Base-by-base conservation (phyloP, 2,888 invertebrate species). In the Elegia similella region DNA sequence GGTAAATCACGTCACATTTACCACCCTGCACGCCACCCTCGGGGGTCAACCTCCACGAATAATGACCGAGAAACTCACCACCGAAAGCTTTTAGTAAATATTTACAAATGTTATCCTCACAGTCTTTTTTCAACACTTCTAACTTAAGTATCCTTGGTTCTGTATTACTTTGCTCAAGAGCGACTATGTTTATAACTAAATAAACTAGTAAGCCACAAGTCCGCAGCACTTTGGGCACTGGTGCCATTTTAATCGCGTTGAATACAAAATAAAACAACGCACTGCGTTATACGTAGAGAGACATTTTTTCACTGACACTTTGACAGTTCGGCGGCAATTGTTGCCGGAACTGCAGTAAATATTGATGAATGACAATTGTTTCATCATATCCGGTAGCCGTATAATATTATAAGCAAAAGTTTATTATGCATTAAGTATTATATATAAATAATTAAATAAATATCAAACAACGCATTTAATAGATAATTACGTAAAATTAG, bases 271-370 rank as follows among this genome's bases (percentile, higher is more conserved):
- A 78, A 82, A 82, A 82, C 73, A 73, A 72, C 63, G 66, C 68
- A 65, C 65, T 64, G 59, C 65, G 57, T 62, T 73, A 76, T 62
- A 76, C 13, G n/a, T 42, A 55, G 12, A 12, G 64, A 80, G 84
- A 87, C 88, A 88, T 89, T 70, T 84, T 87, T 80, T 73, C 68
- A 44, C 13, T 38, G 44, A 84, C 88, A 86, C 76, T 80, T 78
- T 87, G 86, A 86, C 88, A 86, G 76, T 80, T 78, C 77, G 80
- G 85, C 86, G 84, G 85, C 78, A 83, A 83, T 82, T 81, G 82
- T 78, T 83, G 78, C 80, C 86, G 87, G 87, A 86, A 87, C 82
- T 85, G 85, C 84, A 72, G 84, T 69, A 74, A 57, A 69, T 60
- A 23, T 70, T 60, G 65, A 59, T 59, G 65, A 62, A 57, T 66